Base-by-base conservation (phyloP, 2,888 invertebrate species). In the Micoletzkya japonica region DNA sequence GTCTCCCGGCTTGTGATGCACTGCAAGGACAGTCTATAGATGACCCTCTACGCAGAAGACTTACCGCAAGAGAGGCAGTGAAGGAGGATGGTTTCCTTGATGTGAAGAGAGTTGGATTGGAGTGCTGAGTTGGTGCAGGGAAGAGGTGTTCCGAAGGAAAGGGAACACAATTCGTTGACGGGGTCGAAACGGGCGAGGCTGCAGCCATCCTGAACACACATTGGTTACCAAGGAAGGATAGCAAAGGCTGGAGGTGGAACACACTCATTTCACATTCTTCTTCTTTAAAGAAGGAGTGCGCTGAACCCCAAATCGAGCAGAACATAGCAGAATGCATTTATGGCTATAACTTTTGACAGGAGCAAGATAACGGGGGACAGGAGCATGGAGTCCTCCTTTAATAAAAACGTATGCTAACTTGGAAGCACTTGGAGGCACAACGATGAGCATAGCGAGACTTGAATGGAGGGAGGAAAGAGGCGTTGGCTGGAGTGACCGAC, bases 21-120 rank as follows among this genome's bases (percentile, higher is more conserved):
- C 76, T 74, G 49, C 44, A 76, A 70, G n/a, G 49, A 28, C 10
- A 54, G 14, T 34, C 26, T n/a, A 1, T 24, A n/a, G 36, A 36
- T 34, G 4, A n/a, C 32, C 20, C 30, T 56, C 10, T 49, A 6
- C 26, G 24, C 52, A 24, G 24, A 20, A 28, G n/a, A 72, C 75
- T 59, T 56, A 78, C 77, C 76, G 70, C 82, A 82, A 28, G 77
- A 76, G 14, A 82, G 70, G 58, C 82, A 82, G 64, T 81, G 80
- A 56, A 82, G 79, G 81, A 80, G 79, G 4, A 77, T 58, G 14
- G 72, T 70, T 20, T 70, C 73, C 37, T 66, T 66, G 2, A 66
- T 1, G 1, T 66, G 54, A 17, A 66, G 24, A 30, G 64, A 24
- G 2, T 52, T 66, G 28, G 52, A 37, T 4, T 44, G 34, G 1